phyloP scores from a whole-genome alignment of 2,113 vertebrate genomes.

The Caretta caretta region DNA sequence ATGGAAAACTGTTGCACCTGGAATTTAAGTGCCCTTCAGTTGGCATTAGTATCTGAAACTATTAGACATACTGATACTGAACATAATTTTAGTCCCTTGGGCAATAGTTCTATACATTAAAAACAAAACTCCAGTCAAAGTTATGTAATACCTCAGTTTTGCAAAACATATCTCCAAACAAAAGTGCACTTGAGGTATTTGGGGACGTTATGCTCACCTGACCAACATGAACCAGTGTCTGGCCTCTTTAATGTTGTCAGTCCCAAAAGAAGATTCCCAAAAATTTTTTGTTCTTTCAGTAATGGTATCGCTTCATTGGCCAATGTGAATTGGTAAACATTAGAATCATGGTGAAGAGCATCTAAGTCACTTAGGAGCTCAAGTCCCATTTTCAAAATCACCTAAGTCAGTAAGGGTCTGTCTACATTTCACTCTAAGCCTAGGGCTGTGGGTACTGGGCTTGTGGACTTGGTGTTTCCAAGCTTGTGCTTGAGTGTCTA shows the following conservation, averaged over 20 bases:
- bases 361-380: background rate
- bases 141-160: background rate
- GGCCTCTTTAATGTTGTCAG: background rate
- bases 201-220: background rate
- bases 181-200: background rate
- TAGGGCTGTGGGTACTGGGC: background rate
- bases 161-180: background rate
- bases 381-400: background rate
- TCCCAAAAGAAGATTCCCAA: slow-evolving; percentile 21
- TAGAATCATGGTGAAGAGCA: background rate
- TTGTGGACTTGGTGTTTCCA: background rate
- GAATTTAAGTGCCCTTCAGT: slow-evolving; percentile 46
- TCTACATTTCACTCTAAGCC: background rate
- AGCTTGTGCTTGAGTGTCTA: background rate
- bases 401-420: background rate
- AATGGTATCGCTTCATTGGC: background rate
- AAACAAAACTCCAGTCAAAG: slow-evolving; percentile 22
- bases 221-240: background rate
- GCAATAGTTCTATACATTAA: background rate
- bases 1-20: slow-evolving; percentile 43
- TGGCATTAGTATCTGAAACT: slow-evolving; percentile 42
- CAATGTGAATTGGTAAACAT: background rate
- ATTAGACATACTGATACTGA: background rate
- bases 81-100: background rate
- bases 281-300: background rate